Base-by-base conservation (phyloP, 2,888 invertebrate species). In the Eilema sororculum region DNA sequence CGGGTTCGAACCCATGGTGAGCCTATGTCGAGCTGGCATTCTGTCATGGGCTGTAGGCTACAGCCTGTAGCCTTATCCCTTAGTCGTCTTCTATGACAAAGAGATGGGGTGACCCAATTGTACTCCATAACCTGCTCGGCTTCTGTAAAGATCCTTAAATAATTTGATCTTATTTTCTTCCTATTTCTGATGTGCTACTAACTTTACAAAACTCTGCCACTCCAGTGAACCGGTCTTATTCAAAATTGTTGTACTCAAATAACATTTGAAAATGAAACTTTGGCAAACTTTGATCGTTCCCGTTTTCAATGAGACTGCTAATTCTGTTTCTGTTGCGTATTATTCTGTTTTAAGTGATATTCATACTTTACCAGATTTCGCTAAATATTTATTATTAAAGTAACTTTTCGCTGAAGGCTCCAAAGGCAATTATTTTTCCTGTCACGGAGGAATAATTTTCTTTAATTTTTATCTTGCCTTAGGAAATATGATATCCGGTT, bases 251-350 rank as follows among this genome's bases (percentile, higher is more conserved):
- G 76, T 60, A 76, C 22, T 77, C 65, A 67, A 80, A 82, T 77
- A 82, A 80, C 75, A 80, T 81, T 78, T 77, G 73, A 78, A n/a
- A 75, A 78, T 25, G 65, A 70, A 83, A 78, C 75, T 79, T 75
- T 33, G 3, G 46, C 56, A 25, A 72, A 75, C 75, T 77, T 79
- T 61, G 69, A 69, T 74, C 71, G 37, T 30, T 63, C 65, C 30
- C 65, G 70, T 73, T 79, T 75, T 80, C 65, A 75, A 71, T 79
- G 58, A 70, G 77, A 79, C 65, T 66, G 73, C 73, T 74, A 65
- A 74, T 74, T 78, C 63, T 64, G 69, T 73, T 70, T 74, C 67
- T 61, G 56, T 75, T 69, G 69, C 72, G 71, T 33, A 66, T 63
- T 72, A 70, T 77, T 75, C 1, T 64, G 72, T 71, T 75, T 68